Base-by-base conservation (phyloP, 2,113 vertebrate species). In the Tympanuchus pallidicinctus region DNA sequence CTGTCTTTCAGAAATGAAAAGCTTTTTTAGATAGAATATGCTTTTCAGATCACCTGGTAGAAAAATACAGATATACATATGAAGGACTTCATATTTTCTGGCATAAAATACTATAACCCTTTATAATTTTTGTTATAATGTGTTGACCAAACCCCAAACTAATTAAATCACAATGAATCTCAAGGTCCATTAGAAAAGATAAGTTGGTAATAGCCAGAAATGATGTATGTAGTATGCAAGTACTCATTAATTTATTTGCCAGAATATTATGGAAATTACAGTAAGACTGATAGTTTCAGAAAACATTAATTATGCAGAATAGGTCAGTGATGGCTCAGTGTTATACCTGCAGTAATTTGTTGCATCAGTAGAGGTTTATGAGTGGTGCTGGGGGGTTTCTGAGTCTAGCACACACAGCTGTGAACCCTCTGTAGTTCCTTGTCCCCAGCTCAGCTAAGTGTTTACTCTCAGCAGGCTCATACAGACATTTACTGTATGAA, bases 191-290 rank as follows among this genome's bases (percentile, higher is more conserved):
- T 95, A 80, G 20, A 45, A 54, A 60, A 69, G 47, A 86, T 86
- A 86, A 78, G n/a, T 82, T 60, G 60, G 43, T 34, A 73, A 38
- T 60, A 78, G 65, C 17, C 59, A 80, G 43, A 81, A 79, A 88
- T 50, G 82, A 82, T 90, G 43, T 86, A 86, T 12, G 72, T 16
- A 54, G 76, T 76, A 60, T 61, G 76, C 11, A 80, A 90, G 47
- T 20, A 57, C 32, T 84, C 24, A 21, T 75, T 19, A 67, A 28
- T 52, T 54, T 82, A 32, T 79, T 76, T 69, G 32, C 32, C 40
- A 52, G 86, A 32, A 15, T 8, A 73, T 92, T 75, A 90, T 69
- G 72, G 76, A 90, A 93, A 88, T 92, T 17, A 52, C 22, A 40
- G 52, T 16, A 54, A 77, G 71, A n/a, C 38, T 77, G 90, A 77